Conservation (phyloP, 2,113 vertebrate genomes). For the Ursus arctos region DNA sequence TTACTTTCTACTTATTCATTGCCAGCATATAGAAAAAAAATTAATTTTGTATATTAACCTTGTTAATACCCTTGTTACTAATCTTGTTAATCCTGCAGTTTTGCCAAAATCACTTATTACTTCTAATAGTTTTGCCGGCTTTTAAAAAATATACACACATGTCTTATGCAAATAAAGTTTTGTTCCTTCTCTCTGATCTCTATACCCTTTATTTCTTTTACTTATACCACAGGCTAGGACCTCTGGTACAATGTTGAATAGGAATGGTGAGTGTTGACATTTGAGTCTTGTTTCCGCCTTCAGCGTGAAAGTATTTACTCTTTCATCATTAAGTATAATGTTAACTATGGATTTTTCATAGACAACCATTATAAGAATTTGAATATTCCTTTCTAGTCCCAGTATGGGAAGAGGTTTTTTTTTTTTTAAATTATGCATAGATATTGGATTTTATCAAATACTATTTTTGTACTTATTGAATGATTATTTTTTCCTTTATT, state of each 20-base stretch:
- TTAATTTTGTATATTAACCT: background rate
- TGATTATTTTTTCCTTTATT: background rate
- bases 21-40: background rate
- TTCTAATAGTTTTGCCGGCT: background rate
- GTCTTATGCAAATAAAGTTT: background rate
- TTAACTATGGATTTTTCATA: background rate
- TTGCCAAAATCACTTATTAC: background rate
- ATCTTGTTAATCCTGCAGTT: background rate
- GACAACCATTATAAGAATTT: background rate
- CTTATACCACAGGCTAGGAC: background rate
- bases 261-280: background rate
- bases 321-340: background rate
- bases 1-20: background rate
- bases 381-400: background rate
- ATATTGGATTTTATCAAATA: constrained; percentile 14
- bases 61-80: background rate
- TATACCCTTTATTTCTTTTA: background rate
- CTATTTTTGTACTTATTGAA: background rate
- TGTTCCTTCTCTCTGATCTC: background rate
- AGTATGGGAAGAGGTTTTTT: background rate
- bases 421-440: background rate
- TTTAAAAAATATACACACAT: background rate
- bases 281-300: background rate
- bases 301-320: background rate
- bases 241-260: background rate